These are phyloP conservation scores for Haliaeetus leucogaster DNA, from an alignment of 2,113 vertebrate species.

Conservation along the genomic window DNA sequence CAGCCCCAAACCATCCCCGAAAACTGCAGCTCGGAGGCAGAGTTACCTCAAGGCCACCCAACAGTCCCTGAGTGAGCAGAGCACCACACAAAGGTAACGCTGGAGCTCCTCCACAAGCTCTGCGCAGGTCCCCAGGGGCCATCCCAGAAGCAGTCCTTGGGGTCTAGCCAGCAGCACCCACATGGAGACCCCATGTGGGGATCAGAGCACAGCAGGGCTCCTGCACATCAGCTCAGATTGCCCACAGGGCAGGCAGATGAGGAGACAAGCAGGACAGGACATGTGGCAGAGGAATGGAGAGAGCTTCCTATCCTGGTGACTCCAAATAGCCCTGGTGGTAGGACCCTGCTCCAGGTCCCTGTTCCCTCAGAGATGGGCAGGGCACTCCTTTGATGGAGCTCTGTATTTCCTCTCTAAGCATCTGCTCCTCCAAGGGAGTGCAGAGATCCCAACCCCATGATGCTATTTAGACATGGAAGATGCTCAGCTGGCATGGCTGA, in stretches of 20 bases:
- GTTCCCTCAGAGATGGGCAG: not conserved
- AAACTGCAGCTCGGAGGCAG: slow-evolving; percentile 92
- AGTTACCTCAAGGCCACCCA: slow-evolving; percentile 99
- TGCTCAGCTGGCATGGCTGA: not conserved
- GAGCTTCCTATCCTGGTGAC: not conserved
- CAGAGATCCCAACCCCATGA: not conserved
- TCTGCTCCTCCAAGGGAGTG: not conserved
- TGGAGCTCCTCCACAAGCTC: not conserved
- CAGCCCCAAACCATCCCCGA: slow-evolving; percentile 96
- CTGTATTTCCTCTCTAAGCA: not conserved
- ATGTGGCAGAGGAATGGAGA: not conserved
- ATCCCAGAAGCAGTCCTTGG: not conserved
- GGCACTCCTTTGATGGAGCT: not conserved
- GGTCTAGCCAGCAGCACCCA: not conserved
- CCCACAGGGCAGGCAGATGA: not conserved
- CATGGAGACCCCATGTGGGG: not conserved
- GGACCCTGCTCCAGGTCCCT: not conserved
- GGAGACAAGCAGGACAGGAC: not conserved
- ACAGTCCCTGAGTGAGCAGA: slow-evolving; percentile 96
- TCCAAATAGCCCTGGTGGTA: not conserved
- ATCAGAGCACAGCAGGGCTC: not conserved
- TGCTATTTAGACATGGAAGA: not conserved
- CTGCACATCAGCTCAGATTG: not conserved
- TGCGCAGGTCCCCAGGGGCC: not conserved
- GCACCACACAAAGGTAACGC: slow-evolving; percentile 91